A percentile compares a stretch with the other conserved stretches of the same genome.
Conservation (phyloP, 1,140 invertebrate genomes). For the Cyphomyrmex costatus region DNA sequence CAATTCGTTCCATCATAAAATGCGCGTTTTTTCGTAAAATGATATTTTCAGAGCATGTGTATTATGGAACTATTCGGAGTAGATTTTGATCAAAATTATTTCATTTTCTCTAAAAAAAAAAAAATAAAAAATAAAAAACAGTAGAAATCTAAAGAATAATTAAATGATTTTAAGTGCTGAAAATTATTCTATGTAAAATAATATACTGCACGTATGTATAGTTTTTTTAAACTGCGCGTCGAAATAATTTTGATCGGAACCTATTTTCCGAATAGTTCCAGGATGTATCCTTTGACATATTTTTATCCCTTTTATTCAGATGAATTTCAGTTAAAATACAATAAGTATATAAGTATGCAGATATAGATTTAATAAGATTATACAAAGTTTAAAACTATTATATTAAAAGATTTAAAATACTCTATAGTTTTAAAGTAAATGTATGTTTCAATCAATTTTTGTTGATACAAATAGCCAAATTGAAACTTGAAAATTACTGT, state of each 20-base stretch:
- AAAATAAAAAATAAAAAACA: too few relatives aligned
- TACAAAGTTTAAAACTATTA: neutral
- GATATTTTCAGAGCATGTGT: neutral
- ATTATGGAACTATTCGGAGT: too few relatives aligned
- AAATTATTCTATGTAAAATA: too few relatives aligned
- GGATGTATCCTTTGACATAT: neutral
- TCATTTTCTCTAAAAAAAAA: too few relatives aligned
- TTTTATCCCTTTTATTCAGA: neutral
- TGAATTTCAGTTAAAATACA: neutral
- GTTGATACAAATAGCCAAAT: neutral
- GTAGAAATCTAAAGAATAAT: too few relatives aligned
- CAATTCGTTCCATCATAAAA: constrained; percentile 1
- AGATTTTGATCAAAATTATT: too few relatives aligned
- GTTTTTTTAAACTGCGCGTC: too few relatives aligned
- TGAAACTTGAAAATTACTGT: neutral
- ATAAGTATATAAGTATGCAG: neutral
- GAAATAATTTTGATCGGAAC: too few relatives aligned
- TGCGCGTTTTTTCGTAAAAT: neutral
- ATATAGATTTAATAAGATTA: neutral
- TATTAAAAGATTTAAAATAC: neutral
- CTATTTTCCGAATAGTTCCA: too few relatives aligned
- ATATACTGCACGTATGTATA: too few relatives aligned
- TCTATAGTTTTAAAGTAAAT: neutral
- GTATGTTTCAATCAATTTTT: neutral
- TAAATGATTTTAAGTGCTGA: too few relatives aligned